Percentiles rank a stretch among this genome's conserved stretches.
These are phyloP conservation scores for Passer domesticus DNA, from an alignment of 2,113 vertebrate genomes.

Conservation along the genomic window DNA sequence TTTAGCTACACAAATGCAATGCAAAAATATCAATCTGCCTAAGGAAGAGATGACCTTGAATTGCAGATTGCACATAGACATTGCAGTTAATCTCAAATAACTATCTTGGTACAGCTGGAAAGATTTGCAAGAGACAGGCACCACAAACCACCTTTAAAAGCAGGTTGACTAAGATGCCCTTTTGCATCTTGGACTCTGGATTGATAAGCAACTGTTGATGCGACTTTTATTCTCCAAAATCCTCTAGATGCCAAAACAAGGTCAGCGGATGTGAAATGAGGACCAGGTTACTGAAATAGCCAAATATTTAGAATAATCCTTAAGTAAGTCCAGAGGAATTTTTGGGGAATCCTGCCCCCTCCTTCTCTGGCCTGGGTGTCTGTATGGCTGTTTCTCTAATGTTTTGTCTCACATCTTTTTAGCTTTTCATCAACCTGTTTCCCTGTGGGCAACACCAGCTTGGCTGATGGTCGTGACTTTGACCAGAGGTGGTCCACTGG, in stretches of 20 bases:
- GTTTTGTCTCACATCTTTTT: neutral
- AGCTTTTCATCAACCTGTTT: neutral
- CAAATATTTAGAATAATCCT: neutral
- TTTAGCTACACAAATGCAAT: neutral
- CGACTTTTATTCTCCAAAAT: neutral
- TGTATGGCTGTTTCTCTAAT: neutral
- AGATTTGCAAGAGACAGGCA: neutral
- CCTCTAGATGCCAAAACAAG: neutral
- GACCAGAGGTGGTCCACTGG: neutral
- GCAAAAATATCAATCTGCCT: neutral
- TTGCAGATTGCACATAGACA: neutral
- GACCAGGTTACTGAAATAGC: neutral
- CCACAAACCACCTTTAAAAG: neutral
- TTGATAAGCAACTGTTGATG: neutral
- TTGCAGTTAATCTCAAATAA: neutral
- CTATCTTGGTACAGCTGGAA: neutral
- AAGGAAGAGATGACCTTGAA: neutral
- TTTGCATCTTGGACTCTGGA: neutral
- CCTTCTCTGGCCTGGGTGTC: neutral
- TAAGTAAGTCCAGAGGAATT: neutral
- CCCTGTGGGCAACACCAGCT: neutral
- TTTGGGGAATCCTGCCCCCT: neutral
- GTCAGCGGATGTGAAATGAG: neutral
- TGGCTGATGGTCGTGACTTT: neutral
- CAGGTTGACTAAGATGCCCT: neutral